These are phyloP conservation scores for Dryococelus australis DNA, from an alignment of 2,888 invertebrate species.

Conservation along the genomic window DNA sequence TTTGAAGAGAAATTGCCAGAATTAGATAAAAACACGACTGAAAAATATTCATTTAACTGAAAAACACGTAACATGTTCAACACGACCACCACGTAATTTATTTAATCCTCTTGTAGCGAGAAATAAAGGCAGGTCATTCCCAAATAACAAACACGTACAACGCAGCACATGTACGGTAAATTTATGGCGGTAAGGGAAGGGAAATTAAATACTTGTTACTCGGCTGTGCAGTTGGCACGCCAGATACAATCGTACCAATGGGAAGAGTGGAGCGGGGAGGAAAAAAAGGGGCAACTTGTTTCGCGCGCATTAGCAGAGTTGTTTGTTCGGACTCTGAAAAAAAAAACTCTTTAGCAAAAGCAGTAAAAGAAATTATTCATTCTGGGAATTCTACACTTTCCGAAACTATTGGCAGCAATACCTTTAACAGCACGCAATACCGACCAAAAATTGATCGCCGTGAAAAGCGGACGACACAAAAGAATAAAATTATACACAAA, in stretches of 20 bases:
- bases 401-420: not conserved
- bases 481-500: not conserved
- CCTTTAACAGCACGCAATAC: not conserved
- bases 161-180: conserved; percentile 16
- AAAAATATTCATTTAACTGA: not conserved
- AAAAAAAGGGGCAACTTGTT: not conserved
- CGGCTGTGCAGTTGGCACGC: conserved; percentile 2
- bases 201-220: not conserved
- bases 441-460: not conserved
- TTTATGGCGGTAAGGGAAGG: not conserved
- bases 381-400: not conserved
- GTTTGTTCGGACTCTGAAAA: not conserved
- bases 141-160: not conserved
- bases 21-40: not conserved
- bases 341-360: not conserved
- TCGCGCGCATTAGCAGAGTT: not conserved
- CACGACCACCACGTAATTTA: not conserved
- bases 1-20: not conserved
- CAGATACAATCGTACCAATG: not conserved
- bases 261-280: not conserved
- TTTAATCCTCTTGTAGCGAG: conserved; percentile 5
- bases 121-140: not conserved
- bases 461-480: not conserved
- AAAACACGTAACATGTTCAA: not conserved
- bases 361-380: not conserved